Evolutionary conservation across 2,113 vertebrate species (phyloP), one percentile per base, ranked within the genome.

Genomic region (Sinocyclocheilus anshuiensis): DNA sequence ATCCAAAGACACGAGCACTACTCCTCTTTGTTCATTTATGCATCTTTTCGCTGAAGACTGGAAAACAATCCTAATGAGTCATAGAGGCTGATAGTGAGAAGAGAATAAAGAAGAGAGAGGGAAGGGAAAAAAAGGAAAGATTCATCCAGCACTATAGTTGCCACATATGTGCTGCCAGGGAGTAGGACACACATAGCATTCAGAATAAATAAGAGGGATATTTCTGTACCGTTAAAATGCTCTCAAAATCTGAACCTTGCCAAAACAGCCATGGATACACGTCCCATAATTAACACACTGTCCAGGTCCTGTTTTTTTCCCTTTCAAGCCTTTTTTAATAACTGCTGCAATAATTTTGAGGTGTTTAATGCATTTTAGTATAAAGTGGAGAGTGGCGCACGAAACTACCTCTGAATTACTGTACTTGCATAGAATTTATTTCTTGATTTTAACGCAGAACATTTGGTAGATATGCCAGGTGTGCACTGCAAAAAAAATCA

Each of bases 21-120:
- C 88, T 83, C 85, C 84, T 86, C 89, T 91, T 87, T 80, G 86
- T 89, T 92, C 91, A 94, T 93, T 90, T 90, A 92, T 89, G 90
- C 86, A 77, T 84, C 22, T 83, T 79, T 78, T 77, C 77, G 26
- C 86, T 88, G 85, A 90, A 87, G 87, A 86, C 33, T 36, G 63
- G 59, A 89, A 55, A 89, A 90, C 91, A 90, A 92, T 91, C 89
- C 89, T 93, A 92, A 93, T 91, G 90, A 93, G 89, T 36, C 71
- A 36, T 24, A 84, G 45, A 57, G 61, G 16, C 36, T 77, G 57
- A 84, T 76, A 87, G 74, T n/a, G 69, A 55, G 57, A 59, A 76
- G n/a, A 74, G 33, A 22, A 57, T 9, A 77, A 67, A 78, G 53
- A 72, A 61, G 50, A 24, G 20, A 81, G 20, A 86, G 2, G 50